These are phyloP conservation scores for Pemphredon lugubris DNA, from an alignment of 2,888 invertebrate genomes.

Conservation along the genomic window DNA sequence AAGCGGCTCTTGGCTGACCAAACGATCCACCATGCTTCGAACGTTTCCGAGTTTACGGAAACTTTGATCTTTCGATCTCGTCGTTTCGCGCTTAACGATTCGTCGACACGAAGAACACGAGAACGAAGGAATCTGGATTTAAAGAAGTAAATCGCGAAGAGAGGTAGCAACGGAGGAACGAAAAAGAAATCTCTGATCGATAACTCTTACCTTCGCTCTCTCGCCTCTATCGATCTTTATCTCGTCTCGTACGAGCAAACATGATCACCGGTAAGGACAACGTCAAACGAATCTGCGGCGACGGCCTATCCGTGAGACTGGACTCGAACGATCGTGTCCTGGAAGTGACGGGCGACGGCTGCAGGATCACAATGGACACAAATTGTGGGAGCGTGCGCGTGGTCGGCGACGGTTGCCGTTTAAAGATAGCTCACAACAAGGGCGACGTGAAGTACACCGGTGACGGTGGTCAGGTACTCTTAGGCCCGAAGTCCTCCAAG, in stretches of 20 bases:
- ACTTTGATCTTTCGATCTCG: neutral
- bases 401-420: constrained; percentile 74
- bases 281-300: constrained; percentile 62
- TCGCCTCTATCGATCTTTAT: too few species aligned
- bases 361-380: constrained; percentile 63
- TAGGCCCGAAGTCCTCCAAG: constrained; percentile 66
- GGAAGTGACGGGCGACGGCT: constrained; percentile 73
- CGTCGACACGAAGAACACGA: neutral
- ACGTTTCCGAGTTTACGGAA: neutral
- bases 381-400: constrained; percentile 71
- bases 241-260: too few species aligned
- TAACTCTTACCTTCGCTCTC: too few species aligned
- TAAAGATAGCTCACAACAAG: constrained; percentile 67
- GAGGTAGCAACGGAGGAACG: neutral
- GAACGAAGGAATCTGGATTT: neutral
- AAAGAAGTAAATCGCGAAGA: neutral
- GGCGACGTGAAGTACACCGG: constrained; percentile 74
- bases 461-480: constrained; percentile 71
- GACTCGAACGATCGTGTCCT: constrained; percentile 66
- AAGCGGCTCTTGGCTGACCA: neutral
- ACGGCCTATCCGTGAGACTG: constrained; percentile 68
- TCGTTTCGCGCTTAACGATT: neutral
- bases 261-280: constrained; percentile 8
- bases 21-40: too few species aligned
- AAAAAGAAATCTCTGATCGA: too few species aligned